phyloP scores from a whole-genome alignment of 2,888 invertebrate genomes.

The Nesidiocoris tenuis region DNA sequence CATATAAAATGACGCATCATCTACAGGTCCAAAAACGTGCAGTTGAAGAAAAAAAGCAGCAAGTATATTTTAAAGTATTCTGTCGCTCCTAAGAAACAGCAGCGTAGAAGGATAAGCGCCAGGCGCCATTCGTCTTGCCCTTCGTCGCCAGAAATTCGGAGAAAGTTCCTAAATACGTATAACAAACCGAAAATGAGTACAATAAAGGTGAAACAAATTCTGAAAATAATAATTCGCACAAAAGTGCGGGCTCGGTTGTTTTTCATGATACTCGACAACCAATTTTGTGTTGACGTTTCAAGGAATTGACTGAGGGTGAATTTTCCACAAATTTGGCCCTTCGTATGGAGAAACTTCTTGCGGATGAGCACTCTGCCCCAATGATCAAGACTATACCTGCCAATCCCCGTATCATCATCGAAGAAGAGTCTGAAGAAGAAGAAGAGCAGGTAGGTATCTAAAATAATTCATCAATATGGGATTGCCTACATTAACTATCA shows the following conservation, averaged over 20 bases:
- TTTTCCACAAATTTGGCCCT: slow-evolving; percentile 26
- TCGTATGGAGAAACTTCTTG: slow-evolving; percentile 10
- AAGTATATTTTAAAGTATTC: slow-evolving; percentile 82
- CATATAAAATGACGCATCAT: not conserved
- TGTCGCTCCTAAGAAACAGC: slow-evolving; percentile 62
- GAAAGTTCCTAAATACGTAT: slow-evolving; percentile 42
- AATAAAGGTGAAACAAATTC: slow-evolving; percentile 62
- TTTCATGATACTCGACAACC: too few relatives aligned
- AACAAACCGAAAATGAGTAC: slow-evolving; percentile 66
- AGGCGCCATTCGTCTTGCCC: slow-evolving; percentile 49
- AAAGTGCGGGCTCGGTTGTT: not conserved
- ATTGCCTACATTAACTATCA: too few relatives aligned
- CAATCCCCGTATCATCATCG: slow-evolving; percentile 18
- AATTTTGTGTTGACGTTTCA: not conserved
- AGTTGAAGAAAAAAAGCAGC: slow-evolving; percentile 71
- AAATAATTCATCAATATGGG: too few relatives aligned
- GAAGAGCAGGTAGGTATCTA: too few relatives aligned
- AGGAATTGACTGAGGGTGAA: slow-evolving; percentile 35
- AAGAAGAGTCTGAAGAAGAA: slow-evolving; percentile 29
- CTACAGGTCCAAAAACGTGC: slow-evolving; percentile 62
- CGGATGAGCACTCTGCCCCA: slow-evolving; percentile 17
- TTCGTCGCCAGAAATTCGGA: slow-evolving; percentile 48
- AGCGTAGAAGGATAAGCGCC: slow-evolving; percentile 36
- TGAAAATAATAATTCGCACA: not conserved
- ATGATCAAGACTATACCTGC: slow-evolving; percentile 19